Evolutionary conservation across 2,888 invertebrate genomes (phyloP).

Genomic region (Rhopalosiphum nymphaeae): DNA sequence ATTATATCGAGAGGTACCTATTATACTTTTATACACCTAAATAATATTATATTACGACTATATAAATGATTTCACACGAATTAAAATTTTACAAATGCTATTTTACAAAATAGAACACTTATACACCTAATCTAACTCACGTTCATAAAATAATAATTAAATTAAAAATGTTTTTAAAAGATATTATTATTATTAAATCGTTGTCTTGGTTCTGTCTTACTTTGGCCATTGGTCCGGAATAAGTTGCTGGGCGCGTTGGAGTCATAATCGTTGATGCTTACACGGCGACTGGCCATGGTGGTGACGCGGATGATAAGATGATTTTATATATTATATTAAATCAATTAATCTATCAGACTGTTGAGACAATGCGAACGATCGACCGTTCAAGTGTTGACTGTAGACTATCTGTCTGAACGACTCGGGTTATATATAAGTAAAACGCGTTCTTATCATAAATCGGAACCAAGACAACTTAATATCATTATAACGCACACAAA

Average conservation of each 20-base stretch:
- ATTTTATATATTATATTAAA: not conserved
- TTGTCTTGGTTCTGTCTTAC: slow-evolving; percentile 17
- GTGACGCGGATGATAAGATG: not conserved
- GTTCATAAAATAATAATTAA: not conserved
- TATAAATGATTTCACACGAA: not conserved
- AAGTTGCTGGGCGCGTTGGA: slow-evolving; percentile 41
- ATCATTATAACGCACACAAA: not conserved
- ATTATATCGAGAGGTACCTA: not conserved
- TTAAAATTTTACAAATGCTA: not conserved
- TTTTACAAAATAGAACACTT: not conserved
- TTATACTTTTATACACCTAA: not conserved
- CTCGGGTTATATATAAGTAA: slow-evolving; percentile 11
- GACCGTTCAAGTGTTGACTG: not conserved
- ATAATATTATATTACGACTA: not conserved
- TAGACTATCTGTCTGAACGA: not conserved
- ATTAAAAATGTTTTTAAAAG: not conserved
- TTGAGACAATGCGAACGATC: not conserved
- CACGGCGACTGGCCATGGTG: slow-evolving; percentile 36
- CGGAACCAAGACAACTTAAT: slow-evolving; percentile 9
- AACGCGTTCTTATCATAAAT: not conserved
- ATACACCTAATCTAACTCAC: not conserved
- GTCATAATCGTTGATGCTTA: slow-evolving; percentile 22
- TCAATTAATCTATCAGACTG: not conserved
- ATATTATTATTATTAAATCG: not conserved
- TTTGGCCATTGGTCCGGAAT: slow-evolving; percentile 58